Evolutionary conservation across 2,113 vertebrate species (phyloP).

Genomic region (Gasterosteus nipponicus): DNA sequence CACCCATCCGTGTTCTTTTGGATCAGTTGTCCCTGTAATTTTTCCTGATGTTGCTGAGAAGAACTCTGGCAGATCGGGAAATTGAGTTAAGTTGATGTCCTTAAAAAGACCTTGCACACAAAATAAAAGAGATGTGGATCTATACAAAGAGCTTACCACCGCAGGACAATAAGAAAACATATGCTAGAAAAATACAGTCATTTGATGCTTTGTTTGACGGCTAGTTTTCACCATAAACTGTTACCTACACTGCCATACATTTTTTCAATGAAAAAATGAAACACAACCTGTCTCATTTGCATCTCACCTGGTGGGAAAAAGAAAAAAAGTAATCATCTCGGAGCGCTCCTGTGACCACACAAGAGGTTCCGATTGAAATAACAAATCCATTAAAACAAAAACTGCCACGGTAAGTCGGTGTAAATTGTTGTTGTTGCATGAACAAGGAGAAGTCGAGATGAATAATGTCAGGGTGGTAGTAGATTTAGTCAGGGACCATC

Average conservation of each 20-base stretch:
- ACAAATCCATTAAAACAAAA: conserved; percentile 62
- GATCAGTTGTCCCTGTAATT: conserved; percentile 6
- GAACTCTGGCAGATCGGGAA: conserved; percentile 41
- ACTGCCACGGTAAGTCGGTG: conserved; percentile 55
- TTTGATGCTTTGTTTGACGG: background rate
- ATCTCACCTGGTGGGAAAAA: conserved; percentile 4
- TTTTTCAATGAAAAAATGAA: conserved; percentile 40
- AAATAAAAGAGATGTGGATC: conserved; percentile 6
- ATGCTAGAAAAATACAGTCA: background rate
- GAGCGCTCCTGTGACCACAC: conserved; percentile 32
- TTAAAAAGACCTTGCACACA: conserved; percentile 41
- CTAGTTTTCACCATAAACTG: conserved; percentile 28
- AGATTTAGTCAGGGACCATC: conserved; percentile 60
- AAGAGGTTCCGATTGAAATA: conserved; percentile 39
- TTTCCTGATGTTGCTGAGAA: background rate
- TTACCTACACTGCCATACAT: conserved; percentile 28
- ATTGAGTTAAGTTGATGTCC: conserved; percentile 34
- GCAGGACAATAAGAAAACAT: background rate
- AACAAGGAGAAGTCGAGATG: conserved; percentile 36
- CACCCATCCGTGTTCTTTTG: background rate
- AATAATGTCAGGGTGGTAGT: conserved; percentile 45
- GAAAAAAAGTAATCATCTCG: background rate
- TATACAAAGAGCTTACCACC: background rate
- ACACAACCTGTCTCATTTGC: conserved; percentile 53
- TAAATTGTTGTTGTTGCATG: conserved; percentile 37